These are phyloP conservation scores for Microhierax caerulescens DNA, from an alignment of 2,797 vertebrate genomes.

Conservation along the genomic window DNA sequence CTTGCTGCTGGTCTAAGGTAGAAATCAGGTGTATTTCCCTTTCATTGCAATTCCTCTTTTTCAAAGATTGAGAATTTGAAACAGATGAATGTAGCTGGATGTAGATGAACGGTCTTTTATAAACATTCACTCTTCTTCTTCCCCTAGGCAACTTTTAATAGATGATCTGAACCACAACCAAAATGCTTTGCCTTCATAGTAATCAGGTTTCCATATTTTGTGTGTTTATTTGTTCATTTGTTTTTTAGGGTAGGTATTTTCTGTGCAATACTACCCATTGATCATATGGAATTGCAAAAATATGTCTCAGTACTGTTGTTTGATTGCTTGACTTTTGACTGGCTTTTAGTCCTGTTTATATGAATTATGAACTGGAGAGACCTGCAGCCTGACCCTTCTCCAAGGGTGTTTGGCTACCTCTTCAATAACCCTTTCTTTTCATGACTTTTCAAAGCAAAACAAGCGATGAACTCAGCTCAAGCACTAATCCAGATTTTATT, in stretches of 20 bases:
- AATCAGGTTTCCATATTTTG: slow-evolving; percentile 10
- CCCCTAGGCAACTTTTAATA: background rate
- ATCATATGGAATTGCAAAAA: background rate
- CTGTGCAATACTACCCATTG: background rate
- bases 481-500: background rate
- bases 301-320: background rate
- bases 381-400: background rate
- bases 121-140: background rate
- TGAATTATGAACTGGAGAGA: background rate
- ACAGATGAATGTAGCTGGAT: background rate
- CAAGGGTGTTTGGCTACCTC: background rate
- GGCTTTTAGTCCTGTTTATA: background rate
- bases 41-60: background rate
- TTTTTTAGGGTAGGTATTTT: background rate
- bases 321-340: slow-evolving; percentile 16
- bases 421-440: slow-evolving; percentile 1
- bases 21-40: background rate
- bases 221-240: background rate
- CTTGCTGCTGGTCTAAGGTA: background rate
- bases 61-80: background rate
- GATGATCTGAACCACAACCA: background rate
- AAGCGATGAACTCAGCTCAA: background rate
- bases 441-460: background rate
- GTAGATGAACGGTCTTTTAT: background rate
- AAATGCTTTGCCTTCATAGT: background rate